Evolutionary conservation across 1,140 invertebrate genomes (phyloP).

Genomic region (Drosophila santomea): DNA sequence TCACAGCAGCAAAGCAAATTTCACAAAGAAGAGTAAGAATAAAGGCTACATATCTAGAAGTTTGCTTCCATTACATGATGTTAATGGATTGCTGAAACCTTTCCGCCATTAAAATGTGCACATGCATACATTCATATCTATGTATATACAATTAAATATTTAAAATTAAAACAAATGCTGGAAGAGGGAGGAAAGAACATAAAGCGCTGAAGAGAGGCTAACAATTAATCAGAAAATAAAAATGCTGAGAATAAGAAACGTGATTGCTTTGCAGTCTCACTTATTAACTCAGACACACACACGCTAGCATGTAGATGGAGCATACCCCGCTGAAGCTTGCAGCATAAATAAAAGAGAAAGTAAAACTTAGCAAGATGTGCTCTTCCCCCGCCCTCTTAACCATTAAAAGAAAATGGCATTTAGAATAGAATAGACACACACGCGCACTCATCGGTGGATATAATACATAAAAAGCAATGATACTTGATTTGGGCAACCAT

Average conservation of each 20-base stretch:
- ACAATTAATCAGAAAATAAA: conserved; percentile 59
- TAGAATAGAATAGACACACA: conserved; percentile 55
- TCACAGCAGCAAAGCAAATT: conserved; percentile 35
- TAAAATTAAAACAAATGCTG: conserved; percentile 15
- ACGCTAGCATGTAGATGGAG: conserved; percentile 18
- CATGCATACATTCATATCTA: too few species aligned
- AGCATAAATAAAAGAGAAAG: conserved; percentile 82
- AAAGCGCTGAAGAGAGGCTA: conserved; percentile 61
- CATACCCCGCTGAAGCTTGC: conserved; percentile 31
- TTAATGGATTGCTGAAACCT: conserved; percentile 50
- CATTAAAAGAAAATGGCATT: conserved; percentile 26
- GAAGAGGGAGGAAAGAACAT: conserved; percentile 16
- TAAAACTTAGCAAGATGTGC: conserved; percentile 62
- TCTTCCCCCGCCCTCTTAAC: background rate
- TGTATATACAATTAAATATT: conserved; percentile 18
- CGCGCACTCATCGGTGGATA: conserved; percentile 15
- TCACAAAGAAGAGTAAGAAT: conserved; percentile 35
- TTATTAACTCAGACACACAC: conserved; percentile 4
- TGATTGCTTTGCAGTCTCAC: conserved; percentile 37
- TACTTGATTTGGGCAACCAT: background rate
- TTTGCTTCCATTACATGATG: background rate
- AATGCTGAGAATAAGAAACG: conserved; percentile 52
- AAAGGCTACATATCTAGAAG: conserved; percentile 6
- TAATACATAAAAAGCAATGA: conserved; percentile 14
- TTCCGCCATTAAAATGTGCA: conserved; percentile 61